These are phyloP conservation scores for Phylloscopus whistleri DNA, from an alignment of 2,113 vertebrate species.

Conservation along the genomic window DNA sequence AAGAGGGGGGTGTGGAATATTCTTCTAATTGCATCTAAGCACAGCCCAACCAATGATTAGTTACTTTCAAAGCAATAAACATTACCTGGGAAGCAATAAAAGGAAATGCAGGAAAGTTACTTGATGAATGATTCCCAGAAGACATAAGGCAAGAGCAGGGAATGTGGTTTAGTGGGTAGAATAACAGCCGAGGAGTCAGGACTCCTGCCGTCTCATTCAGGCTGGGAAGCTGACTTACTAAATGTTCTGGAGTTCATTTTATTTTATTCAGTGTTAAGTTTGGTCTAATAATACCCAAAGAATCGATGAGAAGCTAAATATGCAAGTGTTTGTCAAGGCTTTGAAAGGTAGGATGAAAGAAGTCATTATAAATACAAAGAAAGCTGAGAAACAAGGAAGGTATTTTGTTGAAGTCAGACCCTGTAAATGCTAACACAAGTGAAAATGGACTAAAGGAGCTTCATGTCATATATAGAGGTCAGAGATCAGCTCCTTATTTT, in stretches of 20 bases:
- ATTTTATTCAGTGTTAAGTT: neutral
- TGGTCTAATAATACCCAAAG: constrained; percentile 2
- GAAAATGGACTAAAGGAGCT: neutral
- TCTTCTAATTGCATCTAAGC: constrained; percentile 57
- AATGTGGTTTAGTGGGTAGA: constrained; percentile 42
- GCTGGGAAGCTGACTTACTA: constrained; percentile 11
- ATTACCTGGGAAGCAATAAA: constrained; percentile 70
- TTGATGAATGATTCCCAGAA: constrained; percentile 56
- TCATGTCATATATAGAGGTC: neutral
- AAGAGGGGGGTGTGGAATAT: constrained; percentile 37
- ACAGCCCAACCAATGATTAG: constrained; percentile 50
- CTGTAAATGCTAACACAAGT: neutral
- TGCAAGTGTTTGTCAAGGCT: neutral
- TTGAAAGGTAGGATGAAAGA: constrained; percentile 5
- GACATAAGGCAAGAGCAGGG: constrained; percentile 25
- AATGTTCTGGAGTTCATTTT: neutral
- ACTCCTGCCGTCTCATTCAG: constrained; percentile 8
- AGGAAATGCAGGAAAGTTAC: constrained; percentile 51
- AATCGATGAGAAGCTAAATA: neutral
- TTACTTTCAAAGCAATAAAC: constrained; percentile 67
- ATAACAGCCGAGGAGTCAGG: constrained; percentile 1
- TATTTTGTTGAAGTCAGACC: neutral
- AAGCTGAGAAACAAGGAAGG: neutral
- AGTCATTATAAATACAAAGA: neutral
- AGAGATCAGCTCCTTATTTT: neutral